A percentile compares a stretch with the other conserved stretches of the same genome.
Evolutionary conservation across 1,140 invertebrate genomes (phyloP).

Genomic region (Tigriopus japonicus): DNA sequence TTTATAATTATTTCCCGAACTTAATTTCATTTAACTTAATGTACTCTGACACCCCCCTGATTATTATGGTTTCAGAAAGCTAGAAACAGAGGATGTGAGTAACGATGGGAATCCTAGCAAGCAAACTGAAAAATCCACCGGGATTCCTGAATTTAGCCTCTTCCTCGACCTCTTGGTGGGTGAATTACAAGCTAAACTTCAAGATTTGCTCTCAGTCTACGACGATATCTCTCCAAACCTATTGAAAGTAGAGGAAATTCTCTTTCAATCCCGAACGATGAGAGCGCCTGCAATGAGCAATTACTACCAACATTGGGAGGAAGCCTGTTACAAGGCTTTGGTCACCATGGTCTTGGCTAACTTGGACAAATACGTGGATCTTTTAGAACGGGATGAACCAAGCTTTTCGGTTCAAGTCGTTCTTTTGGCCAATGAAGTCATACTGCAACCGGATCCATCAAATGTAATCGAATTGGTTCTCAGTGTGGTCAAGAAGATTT

Average conservation of each 20-base stretch:
- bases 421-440: constrained; percentile 33
- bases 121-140: too few relatives aligned
- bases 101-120: too few relatives aligned
- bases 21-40: too few relatives aligned
- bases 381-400: constrained; percentile 35
- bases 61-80: too few relatives aligned
- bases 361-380: constrained; percentile 43
- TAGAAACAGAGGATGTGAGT: too few relatives aligned
- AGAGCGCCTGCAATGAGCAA: constrained; percentile 25
- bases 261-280: constrained; percentile 28
- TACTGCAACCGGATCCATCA: constrained; percentile 24
- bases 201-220: constrained; percentile 44
- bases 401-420: constrained; percentile 57
- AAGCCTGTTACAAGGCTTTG: constrained; percentile 26
- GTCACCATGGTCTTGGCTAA: constrained; percentile 41
- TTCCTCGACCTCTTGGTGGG: constrained; percentile 29
- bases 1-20: too few relatives aligned
- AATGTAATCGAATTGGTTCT: constrained; percentile 6
- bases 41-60: too few relatives aligned
- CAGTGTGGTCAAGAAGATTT: background rate
- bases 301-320: constrained; percentile 32
- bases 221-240: constrained; percentile 40
- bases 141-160: constrained; percentile 24
- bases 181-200: constrained; percentile 21
- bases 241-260: constrained; percentile 47